Percentiles rank a stretch among this genome's conserved stretches.
These are phyloP conservation scores for Micromys minutus DNA, from an alignment of 2,113 vertebrate species.

Conservation along the genomic window DNA sequence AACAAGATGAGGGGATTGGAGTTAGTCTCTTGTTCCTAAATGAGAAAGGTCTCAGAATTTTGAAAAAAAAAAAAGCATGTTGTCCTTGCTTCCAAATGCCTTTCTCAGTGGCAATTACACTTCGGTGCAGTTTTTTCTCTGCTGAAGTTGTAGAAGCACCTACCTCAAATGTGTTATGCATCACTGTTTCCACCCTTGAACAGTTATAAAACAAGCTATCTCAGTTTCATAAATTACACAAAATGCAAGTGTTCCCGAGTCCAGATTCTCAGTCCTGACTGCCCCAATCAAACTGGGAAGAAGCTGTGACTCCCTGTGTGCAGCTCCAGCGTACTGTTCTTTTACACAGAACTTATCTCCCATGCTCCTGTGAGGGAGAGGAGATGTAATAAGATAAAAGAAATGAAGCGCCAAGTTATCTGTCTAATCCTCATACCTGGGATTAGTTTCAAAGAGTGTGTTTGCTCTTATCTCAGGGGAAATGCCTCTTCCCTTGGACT, in stretches of 20 bases:
- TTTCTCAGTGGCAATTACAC: neutral
- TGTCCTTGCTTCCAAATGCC: neutral
- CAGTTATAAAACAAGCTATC: neutral
- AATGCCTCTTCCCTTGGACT: conserved; percentile 75
- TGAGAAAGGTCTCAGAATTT: neutral
- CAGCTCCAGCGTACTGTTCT: conserved; percentile 67
- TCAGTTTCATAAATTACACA: neutral
- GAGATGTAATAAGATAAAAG: conserved; percentile 86
- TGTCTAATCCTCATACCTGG: conserved; percentile 86
- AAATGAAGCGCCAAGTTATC: conserved; percentile 86
- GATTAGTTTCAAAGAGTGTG: conserved; percentile 85
- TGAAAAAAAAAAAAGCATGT: neutral
- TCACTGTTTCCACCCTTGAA: neutral
- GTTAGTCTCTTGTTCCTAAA: fast-evolving
- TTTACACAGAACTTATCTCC: conserved; percentile 80
- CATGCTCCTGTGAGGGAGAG: conserved; percentile 74
- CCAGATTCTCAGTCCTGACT: neutral
- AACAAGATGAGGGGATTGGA: neutral
- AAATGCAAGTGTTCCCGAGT: conserved; percentile 48
- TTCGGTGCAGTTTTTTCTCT: neutral
- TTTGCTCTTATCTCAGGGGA: conserved; percentile 83
- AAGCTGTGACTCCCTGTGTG: conserved; percentile 71
- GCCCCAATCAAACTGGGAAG: conserved; percentile 55
- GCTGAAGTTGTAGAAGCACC: neutral
- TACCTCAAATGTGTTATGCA: neutral